Evolutionary conservation across 2,113 vertebrate species (phyloP).

Genomic region (Rhegmatorhina hoffmannsi): DNA sequence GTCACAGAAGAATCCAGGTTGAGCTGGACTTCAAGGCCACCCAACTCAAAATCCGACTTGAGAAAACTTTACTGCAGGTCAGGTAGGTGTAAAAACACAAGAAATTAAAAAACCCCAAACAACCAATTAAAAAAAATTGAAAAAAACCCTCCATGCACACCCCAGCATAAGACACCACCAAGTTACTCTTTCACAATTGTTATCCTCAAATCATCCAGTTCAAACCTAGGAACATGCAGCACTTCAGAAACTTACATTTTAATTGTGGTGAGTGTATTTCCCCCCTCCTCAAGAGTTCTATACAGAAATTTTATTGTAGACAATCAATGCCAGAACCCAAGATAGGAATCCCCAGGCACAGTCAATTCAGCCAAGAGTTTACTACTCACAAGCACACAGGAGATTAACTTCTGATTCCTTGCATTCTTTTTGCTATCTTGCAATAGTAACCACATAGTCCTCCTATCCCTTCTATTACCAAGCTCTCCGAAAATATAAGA

Average conservation of each 20-base stretch:
- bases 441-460: neutral
- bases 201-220: accelerated
- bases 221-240: neutral
- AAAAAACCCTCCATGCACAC: neutral
- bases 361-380: neutral
- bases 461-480: neutral
- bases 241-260: neutral
- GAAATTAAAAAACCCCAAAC: neutral
- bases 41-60: neutral
- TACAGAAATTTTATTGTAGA: neutral
- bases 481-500: neutral
- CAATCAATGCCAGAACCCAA: neutral
- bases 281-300: neutral
- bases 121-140: neutral
- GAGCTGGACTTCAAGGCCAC: neutral
- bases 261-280: neutral
- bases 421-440: conserved; percentile 22
- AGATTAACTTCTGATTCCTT: conserved; percentile 48
- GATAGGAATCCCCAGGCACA: neutral
- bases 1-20: neutral
- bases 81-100: neutral
- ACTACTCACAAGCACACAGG: neutral
- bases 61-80: neutral
- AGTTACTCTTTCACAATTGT: neutral
- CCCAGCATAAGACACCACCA: neutral